These are phyloP conservation scores for Morinoia aosen DNA, from an alignment of 2,888 invertebrate genomes.

Conservation along the genomic window DNA sequence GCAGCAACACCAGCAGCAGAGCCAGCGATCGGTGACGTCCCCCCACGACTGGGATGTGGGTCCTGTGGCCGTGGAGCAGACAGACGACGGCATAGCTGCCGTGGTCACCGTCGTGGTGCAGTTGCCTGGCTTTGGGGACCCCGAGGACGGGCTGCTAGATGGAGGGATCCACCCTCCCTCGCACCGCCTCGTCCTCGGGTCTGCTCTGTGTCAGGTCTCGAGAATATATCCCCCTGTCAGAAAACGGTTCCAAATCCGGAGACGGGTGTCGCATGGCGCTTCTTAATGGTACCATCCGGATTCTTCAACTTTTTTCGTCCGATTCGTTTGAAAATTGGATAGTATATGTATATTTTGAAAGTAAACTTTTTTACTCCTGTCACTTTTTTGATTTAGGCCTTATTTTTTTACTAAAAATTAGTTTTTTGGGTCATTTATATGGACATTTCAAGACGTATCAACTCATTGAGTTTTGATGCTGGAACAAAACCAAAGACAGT, in stretches of 20 bases:
- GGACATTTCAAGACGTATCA: too few relatives aligned
- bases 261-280: slow-evolving; percentile 61
- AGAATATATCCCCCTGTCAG: slow-evolving; percentile 70
- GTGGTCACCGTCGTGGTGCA: slow-evolving; percentile 92
- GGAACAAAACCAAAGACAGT: too few relatives aligned
- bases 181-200: slow-evolving; percentile 84
- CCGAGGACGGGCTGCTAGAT: slow-evolving; percentile 48
- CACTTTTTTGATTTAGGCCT: too few relatives aligned
- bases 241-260: slow-evolving; percentile 62
- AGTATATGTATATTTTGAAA: too few relatives aligned
- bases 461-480: too few relatives aligned
- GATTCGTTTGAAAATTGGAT: too few relatives aligned
- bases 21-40: slow-evolving; percentile 58
- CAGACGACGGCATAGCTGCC: slow-evolving; percentile 89
- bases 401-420: too few relatives aligned
- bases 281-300: too few relatives aligned
- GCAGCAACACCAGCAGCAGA: slow-evolving; percentile 61
- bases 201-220: slow-evolving; percentile 82
- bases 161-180: slow-evolving; percentile 72
- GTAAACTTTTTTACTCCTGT: too few relatives aligned
- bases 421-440: too few relatives aligned
- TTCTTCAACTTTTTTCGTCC: too few relatives aligned
- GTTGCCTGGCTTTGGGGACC: slow-evolving; percentile 84
- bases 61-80: slow-evolving; percentile 92
- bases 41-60: slow-evolving; percentile 76